phyloP scores from a whole-genome alignment of 2,797 vertebrate genomes.

The Pseudocheirus occidentalis region DNA sequence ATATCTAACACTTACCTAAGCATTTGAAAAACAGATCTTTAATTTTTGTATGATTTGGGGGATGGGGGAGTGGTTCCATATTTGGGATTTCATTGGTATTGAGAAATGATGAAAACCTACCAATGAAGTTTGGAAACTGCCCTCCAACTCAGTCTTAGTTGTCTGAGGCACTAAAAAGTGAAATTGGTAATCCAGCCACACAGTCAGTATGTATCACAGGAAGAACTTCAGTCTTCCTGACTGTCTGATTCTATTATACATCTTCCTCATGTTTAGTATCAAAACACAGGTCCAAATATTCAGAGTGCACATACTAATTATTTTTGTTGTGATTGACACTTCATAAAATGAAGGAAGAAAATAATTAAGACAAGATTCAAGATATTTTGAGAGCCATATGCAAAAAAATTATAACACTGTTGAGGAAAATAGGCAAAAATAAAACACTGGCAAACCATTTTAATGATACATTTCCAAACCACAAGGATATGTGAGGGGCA shows the following conservation, averaged over 20 bases:
- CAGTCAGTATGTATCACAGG: background rate
- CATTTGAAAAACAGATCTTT: conserved; percentile 55
- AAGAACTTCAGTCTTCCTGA: background rate
- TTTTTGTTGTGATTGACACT: conserved; percentile 38
- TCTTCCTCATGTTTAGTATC: background rate
- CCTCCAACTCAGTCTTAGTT: background rate
- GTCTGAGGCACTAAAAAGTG: background rate
- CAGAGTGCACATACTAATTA: conserved; percentile 2
- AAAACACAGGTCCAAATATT: conserved; percentile 47
- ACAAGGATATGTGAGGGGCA: background rate
- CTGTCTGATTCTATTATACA: background rate
- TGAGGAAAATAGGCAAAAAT: conserved; percentile 54
- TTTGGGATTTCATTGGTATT: background rate
- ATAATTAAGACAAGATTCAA: conserved; percentile 42
- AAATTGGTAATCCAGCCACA: background rate
- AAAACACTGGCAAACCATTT: conserved; percentile 15
- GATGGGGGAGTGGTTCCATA: background rate
- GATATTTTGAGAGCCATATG: conserved; percentile 41
- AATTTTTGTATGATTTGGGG: conserved; percentile 11
- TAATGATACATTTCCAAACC: background rate
- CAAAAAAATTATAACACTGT: conserved; percentile 49
- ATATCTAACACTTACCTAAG: conserved; percentile 43
- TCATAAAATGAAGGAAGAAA: conserved; percentile 19
- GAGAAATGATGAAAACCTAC: background rate
- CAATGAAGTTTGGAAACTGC: background rate